Conservation (phyloP, 2,888 invertebrate genomes). For the Cephus spinipes region DNA sequence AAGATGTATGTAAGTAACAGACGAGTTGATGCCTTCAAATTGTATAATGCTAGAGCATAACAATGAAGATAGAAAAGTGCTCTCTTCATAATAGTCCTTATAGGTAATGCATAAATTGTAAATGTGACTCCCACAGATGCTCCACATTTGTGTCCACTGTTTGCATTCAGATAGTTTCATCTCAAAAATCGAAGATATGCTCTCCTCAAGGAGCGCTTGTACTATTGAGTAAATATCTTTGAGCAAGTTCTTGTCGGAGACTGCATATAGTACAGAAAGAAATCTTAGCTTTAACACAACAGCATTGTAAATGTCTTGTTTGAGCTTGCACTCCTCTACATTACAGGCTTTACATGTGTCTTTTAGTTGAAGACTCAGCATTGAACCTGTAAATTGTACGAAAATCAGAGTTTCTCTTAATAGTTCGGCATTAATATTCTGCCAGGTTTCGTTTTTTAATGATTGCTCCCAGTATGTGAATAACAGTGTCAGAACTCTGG, state of each 20-base stretch:
- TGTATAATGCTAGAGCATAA: constrained; percentile 39
- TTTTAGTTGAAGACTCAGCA: constrained; percentile 22
- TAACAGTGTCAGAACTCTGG: constrained; percentile 34
- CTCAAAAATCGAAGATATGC: constrained; percentile 28
- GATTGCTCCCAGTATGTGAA: constrained; percentile 42
- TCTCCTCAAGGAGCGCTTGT: constrained; percentile 33
- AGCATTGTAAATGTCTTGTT: constrained; percentile 38
- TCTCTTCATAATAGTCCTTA: constrained; percentile 35
- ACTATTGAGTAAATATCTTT: constrained; percentile 25
- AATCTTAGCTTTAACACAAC: constrained; percentile 30
- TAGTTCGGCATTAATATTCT: constrained; percentile 23
- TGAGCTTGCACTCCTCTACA: constrained; percentile 30
- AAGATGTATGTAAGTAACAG: not conserved
- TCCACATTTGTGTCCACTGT: constrained; percentile 48
- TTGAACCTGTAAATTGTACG: constrained; percentile 24
- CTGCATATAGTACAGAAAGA: constrained; percentile 32
- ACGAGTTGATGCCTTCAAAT: constrained; percentile 38
- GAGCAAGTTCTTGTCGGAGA: constrained; percentile 24
- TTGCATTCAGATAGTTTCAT: constrained; percentile 40
- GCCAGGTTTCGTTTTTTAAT: constrained; percentile 19
- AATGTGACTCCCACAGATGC: constrained; percentile 36
- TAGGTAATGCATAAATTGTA: constrained; percentile 49
- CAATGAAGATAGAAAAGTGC: constrained; percentile 36
- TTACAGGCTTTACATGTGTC: constrained; percentile 39
- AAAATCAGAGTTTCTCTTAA: constrained; percentile 34